Evolutionary conservation across 2,113 vertebrate genomes (phyloP), one percentile per base, ranked within the genome.

Genomic region (Etheostoma spectabile): DNA sequence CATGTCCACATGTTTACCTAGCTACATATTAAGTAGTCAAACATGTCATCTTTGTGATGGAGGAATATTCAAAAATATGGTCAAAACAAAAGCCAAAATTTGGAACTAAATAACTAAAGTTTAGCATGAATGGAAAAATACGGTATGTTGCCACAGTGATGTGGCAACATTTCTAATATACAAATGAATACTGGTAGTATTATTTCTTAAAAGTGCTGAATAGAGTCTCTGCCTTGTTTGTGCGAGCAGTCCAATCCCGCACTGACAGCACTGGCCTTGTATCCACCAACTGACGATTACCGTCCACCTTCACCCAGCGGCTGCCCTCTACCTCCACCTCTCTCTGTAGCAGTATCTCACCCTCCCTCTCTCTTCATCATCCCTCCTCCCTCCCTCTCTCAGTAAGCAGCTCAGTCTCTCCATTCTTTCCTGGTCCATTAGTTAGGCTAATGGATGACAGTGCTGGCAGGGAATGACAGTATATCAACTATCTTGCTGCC

Each of bases 371-470:
- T 52, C 69, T 51, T 35, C 33, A 27, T 38, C 15, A 24, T 55
- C 45, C 27, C 21, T 14, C 62, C 45, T 46, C 59, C 27, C 22
- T 24, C 46, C 24, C 52, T 60, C 63, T 27, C 62, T 68, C 33
- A 63, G 21, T 12, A 56, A 66, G 46, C 30, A 30, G 72, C 63
- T 60, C n/a, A 66, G 71, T 85, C 62, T 71, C 69, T 90, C 85
- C 75, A 24, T 68, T 80, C 69, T 65, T 75, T 72, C 69, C 71
- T 60, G 87, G 33, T 86, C 87, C 82, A 92, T 93, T 91, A 91
- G 86, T 83, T 64, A 18, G 74, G 59, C 77, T 93, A 90, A 93
- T 89, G 83, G 90, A 93, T 90, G 91, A 80, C 84, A 74, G 79
- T 12, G 52, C 59, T 82, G 80, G 77, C 73, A 83, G 77, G 62